Evolutionary conservation across 2,888 invertebrate species (phyloP), one percentile per base, ranked within the genome.

Genomic region (Ceramica pisi): DNA sequence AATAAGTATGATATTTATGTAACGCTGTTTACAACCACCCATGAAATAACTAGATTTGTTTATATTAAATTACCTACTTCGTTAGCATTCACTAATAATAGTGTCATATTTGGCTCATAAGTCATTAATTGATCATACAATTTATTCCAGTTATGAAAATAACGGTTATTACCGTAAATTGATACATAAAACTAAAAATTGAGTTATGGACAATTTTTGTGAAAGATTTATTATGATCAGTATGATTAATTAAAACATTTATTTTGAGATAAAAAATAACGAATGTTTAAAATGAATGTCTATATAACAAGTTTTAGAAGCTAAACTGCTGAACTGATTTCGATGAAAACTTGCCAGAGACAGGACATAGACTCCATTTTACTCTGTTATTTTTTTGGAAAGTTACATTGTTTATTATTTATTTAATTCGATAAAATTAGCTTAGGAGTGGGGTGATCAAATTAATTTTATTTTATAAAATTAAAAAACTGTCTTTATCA

Each of bases 41-140:
- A 16, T 8, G 7, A 26, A 53, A 53, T 26, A 53, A 21, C 35
- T 71, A 21, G 12, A 14, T 10, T 21, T 71, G 26, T 35, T 19
- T 2, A 38, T 26, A 59, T 35, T 41, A 23, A 31, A 38, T 46
- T 9, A n/a, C 35, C 3, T 10, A 65, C n/a, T 41, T 63, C 14
- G 65, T 75, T 60, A 55, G 9, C 53, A 66, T 44, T 59, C 16
- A 51, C 38, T 80, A 77, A 81, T 67, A 35, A 80, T 35, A 51
- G 60, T 66, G 14, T 78, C 77, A 66, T 23, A 56, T 80, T 71
- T 23, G 14, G 2, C n/a, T 21, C 56, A 80, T 78, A 78, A 71
- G 12, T 83, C 78, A 74, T 35, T 51, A 31, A 53, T 48, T 51
- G 63, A 53, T 41, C 21, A 16, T 41, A 56, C 4, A 75, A 81